phyloP scores from a whole-genome alignment of 2,113 vertebrate genomes.

The Xenus cinereus region DNA sequence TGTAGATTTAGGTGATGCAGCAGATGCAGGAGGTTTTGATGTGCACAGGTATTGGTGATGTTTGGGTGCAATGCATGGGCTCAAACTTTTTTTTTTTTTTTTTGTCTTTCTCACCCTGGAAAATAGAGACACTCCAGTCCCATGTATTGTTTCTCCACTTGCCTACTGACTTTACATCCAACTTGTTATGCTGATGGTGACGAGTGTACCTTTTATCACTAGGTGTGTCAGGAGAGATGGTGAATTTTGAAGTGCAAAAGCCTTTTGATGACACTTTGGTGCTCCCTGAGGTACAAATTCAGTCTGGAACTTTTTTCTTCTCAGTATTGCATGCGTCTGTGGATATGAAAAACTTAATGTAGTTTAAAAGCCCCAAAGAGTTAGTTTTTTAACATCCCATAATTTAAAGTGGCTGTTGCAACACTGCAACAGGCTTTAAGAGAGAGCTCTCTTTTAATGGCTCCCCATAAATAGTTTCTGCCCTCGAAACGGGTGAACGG shows the following conservation, averaged over 20 bases:
- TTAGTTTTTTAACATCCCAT: background rate
- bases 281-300: constrained; percentile 16
- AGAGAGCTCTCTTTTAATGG: background rate
- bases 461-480: background rate
- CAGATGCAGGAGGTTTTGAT: background rate
- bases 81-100: background rate
- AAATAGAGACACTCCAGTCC: background rate
- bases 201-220: background rate
- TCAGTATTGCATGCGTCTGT: background rate
- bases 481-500: background rate
- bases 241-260: background rate
- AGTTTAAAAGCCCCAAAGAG: background rate
- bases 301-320: background rate
- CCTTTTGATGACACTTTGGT: background rate
- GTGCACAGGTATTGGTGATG: background rate
- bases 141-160: background rate
- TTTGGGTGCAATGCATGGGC: background rate
- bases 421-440: background rate
- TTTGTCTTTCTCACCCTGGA: background rate
- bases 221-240: background rate
- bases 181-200: background rate
- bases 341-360: background rate
- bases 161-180: background rate
- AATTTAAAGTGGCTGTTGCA: background rate
- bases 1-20: background rate